Evolutionary conservation across 2,113 vertebrate species (phyloP), one percentile per base, ranked within the genome.

Genomic region (Vulpes lagopus): DNA sequence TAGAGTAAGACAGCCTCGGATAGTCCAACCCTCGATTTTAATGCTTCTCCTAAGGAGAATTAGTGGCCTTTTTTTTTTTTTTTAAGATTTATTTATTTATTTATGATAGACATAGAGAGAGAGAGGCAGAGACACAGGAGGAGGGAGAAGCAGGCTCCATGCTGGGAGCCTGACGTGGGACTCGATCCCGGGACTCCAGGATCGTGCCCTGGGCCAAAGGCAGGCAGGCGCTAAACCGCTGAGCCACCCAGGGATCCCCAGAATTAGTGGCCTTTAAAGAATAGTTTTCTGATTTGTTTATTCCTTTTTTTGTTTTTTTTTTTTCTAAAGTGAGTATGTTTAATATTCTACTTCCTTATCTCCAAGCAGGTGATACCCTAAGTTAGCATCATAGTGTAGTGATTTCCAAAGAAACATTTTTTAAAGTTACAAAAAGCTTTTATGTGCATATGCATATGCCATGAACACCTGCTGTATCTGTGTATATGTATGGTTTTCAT

Each of bases 321-420:
- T 65, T n/a, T 6, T 65, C 38, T 25, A 74, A 64, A 93, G 78
- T 79, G 59, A 6, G 11, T 94, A 11, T 82, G 19, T 71, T 92
- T 93, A 71, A 78, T 60, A 67, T 88, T 43, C 49, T 79, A 8
- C 55, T 94, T 62, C n/a, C 25, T 95, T 80, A 30, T 94, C 90
- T 95, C 76, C 32, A 80, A 96, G 88, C 84, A 90, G 51, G 49
- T 93, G 49, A 87, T 84, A 53, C 38, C 35, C 43, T 60, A 38
- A 78, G 27, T 92, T 73, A 90, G 64, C 25, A 83, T 92, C 57
- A 25, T 49, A 78, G 51, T 82, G 53, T 94, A 88, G 32, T 60
- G 53, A 93, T 73, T 85, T 96, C 73, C 35, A 87, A 80, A 80
- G 57, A 95, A 83, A 93, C 71, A 22, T 55, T 80, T 94, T 96